A percentile compares a stretch with the other conserved stretches of the same genome.
These are phyloP conservation scores for Drosophila nikananu DNA, from an alignment of 1,140 invertebrate genomes.

Conservation along the genomic window DNA sequence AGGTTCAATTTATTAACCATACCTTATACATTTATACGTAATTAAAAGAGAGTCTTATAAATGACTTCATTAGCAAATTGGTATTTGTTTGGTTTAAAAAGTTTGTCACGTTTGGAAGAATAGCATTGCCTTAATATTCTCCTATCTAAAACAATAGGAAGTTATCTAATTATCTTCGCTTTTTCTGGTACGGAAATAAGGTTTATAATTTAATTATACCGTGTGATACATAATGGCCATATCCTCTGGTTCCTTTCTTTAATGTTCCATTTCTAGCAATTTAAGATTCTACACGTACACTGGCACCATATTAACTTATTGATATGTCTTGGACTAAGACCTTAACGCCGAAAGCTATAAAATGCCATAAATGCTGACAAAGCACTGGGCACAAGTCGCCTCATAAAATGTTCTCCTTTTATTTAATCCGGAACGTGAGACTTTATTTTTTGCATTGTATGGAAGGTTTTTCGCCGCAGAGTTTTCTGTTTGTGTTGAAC, in stretches of 20 bases:
- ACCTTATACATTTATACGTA: background rate
- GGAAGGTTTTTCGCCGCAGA: conserved; percentile 18
- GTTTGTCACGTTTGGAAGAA: too few species aligned
- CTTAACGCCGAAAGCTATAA: conserved; percentile 44
- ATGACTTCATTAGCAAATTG: background rate
- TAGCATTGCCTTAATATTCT: background rate
- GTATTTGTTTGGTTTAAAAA: background rate
- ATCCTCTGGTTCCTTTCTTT: background rate
- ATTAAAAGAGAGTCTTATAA: background rate
- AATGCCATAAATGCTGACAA: conserved; percentile 61
- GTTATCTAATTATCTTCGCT: background rate
- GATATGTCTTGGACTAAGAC: conserved; percentile 42
- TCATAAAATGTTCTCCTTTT: conserved; percentile 54
- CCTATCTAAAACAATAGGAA: background rate
- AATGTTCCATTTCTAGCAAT: background rate
- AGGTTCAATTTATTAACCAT: background rate
- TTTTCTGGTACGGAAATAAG: too few species aligned
- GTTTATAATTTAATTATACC: too few species aligned
- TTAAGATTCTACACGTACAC: conserved; percentile 1
- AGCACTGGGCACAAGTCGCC: conserved; percentile 49
- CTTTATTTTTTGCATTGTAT: conserved; percentile 36
- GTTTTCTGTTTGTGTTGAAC: conserved; percentile 8
- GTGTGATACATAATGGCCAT: background rate
- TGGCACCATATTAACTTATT: conserved; percentile 38
- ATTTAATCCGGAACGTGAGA: conserved; percentile 57